These are phyloP conservation scores for Pteromalus puparum DNA, from an alignment of 1,140 invertebrate species.

Conservation along the genomic window DNA sequence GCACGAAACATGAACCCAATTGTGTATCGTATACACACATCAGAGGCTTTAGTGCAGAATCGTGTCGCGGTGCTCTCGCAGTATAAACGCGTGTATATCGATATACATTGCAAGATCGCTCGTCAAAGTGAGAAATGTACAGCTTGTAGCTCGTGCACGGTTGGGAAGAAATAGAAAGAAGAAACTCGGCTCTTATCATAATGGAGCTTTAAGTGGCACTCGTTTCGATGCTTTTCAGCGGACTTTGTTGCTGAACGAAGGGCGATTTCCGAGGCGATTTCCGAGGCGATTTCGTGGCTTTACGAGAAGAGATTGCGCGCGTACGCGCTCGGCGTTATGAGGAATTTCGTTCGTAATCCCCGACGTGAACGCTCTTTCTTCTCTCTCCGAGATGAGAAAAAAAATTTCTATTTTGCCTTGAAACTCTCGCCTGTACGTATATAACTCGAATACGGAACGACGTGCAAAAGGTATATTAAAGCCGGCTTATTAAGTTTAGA, in stretches of 20 bases:
- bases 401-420: too few species aligned
- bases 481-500: neutral
- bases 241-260: neutral
- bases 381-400: too few species aligned
- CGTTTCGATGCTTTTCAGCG: conserved; percentile 10
- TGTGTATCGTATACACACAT: too few species aligned
- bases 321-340: neutral
- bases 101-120: too few species aligned
- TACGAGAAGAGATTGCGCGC: neutral
- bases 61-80: neutral
- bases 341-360: neutral
- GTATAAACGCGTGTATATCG: too few species aligned
- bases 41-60: neutral
- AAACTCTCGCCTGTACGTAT: neutral
- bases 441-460: too few species aligned
- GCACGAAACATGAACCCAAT: too few species aligned
- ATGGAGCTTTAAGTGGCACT: conserved; percentile 15
- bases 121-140: too few species aligned
- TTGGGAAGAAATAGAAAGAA: neutral
- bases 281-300: neutral
- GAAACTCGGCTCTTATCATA: neutral
- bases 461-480: neutral
- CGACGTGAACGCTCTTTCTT: too few species aligned
- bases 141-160: too few species aligned
- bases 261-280: too few species aligned